Percentiles rank a stretch among this genome's conserved stretches.
Conservation (phyloP, 2,888 invertebrate species). For the Megastigmus dorsalis region DNA sequence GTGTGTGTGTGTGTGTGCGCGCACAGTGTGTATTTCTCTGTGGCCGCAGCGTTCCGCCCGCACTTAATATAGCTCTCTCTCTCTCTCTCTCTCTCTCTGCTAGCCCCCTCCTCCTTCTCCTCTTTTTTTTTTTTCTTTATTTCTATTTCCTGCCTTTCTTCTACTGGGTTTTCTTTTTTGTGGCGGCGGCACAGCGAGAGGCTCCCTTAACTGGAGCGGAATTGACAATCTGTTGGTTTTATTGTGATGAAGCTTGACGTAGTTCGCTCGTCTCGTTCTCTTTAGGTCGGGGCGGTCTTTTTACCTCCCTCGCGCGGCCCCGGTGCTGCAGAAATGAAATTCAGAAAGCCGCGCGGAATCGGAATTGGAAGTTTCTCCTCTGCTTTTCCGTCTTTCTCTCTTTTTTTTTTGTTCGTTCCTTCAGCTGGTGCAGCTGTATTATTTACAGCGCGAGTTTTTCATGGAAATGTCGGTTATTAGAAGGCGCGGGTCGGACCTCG, state of each 20-base stretch:
- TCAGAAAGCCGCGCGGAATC: constrained; percentile 32
- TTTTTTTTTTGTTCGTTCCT: no score
- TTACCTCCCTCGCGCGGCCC: no score
- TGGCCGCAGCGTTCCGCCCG: no score
- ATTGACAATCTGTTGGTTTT: constrained; percentile 47
- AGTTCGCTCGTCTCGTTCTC: not conserved
- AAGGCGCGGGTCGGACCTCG: constrained; percentile 1
- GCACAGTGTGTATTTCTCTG: no score
- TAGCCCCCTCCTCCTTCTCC: no score
- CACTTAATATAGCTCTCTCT: not conserved
- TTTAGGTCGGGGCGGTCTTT: not conserved
- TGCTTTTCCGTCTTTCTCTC: not conserved
- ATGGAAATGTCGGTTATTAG: constrained; percentile 13
- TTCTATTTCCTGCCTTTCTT: not conserved
- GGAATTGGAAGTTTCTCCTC: constrained; percentile 4
- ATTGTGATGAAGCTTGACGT: constrained; percentile 38
- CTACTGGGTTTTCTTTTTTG: no score
- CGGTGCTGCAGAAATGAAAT: constrained; percentile 44
- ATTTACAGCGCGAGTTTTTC: constrained; percentile 7
- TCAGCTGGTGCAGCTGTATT: no score
- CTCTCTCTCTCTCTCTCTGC: not conserved
- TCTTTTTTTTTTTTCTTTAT: constrained; percentile 10
- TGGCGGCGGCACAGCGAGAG: no score
- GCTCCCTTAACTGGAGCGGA: constrained; percentile 44
- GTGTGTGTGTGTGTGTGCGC: no score